Base-by-base conservation (phyloP, 1,140 invertebrate species). In the Palaemon carinicauda region DNA sequence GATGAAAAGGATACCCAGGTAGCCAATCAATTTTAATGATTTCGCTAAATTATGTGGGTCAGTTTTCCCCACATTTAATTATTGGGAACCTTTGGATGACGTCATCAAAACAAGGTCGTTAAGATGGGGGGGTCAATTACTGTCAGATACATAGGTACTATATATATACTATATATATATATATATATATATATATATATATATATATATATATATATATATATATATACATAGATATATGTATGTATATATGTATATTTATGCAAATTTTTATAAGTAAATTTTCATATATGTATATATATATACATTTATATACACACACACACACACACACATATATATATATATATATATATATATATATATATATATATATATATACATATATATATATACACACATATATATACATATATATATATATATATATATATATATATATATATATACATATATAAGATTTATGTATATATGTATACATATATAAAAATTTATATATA, bases 151-250 rank as follows among this genome's bases (percentile, higher is more conserved):
- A n/a, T n/a, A n/a, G n/a, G n/a, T n/a, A n/a, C n/a, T 75, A 41
- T 15, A 41, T 75, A 41, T 75, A 41, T 77, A 52, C n/a, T 77
- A 21, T 52, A 52, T 51, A 52, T 77, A 52, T 51, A 52, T 77
- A 52, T 77, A 52, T 77, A 21, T 52, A 52, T 77, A 52, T 51
- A 52, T 77, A 52, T 51, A 52, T 77, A 52, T 77, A 21, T 52
- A 52, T 77, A 52, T 77, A 52, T 51, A 52, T 77, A 52, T 41
- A 41, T 41, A 41, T 75, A 41, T 75, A 41, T 75, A 41, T 75
- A 41, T 50, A 41, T 75, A 41, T 41, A 41, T 75, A 41, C 41
- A 75, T 75, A 75, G 17, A 75, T 75, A 75, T 33, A 75, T 75
- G 33, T 3, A 31, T 33, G 5, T 75, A 56, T 33, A 33, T 31